These are phyloP conservation scores for Myrmophylax atrothorax DNA, from an alignment of 2,113 vertebrate species.

Conservation along the genomic window DNA sequence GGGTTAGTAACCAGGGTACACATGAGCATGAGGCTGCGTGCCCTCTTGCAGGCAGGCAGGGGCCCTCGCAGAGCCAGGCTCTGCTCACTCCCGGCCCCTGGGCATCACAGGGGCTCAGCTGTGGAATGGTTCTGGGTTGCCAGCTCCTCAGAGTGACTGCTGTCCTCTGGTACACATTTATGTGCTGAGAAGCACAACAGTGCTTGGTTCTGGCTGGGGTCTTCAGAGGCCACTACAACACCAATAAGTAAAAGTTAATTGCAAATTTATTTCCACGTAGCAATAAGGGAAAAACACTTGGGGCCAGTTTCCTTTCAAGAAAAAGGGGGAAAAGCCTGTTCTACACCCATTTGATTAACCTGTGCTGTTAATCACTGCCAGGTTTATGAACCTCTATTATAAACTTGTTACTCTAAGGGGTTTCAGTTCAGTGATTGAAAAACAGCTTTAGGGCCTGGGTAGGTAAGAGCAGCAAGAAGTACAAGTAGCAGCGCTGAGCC, in stretches of 20 bases:
- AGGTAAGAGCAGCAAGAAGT: slow-evolving; percentile 20
- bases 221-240: background rate
- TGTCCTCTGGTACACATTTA: background rate
- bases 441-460: slow-evolving; percentile 67
- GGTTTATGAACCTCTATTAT: slow-evolving; percentile 61
- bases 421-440: slow-evolving; percentile 67
- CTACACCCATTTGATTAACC: slow-evolving; percentile 61
- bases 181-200: background rate
- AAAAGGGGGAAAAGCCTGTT: slow-evolving; percentile 33
- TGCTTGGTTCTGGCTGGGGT: background rate
- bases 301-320: slow-evolving; percentile 31
- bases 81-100: background rate
- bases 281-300: slow-evolving; percentile 43
- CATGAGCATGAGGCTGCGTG: background rate
- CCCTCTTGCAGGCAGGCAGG: background rate
- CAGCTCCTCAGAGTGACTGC: accelerated
- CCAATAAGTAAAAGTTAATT: slow-evolving; percentile 50
- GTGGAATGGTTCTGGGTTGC: background rate
- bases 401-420: slow-evolving; percentile 64
- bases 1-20: background rate
- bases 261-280: slow-evolving; percentile 11
- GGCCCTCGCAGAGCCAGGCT: background rate
- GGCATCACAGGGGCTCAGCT: background rate
- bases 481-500: slow-evolving; percentile 39
- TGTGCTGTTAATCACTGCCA: slow-evolving; percentile 60